Percentiles rank a stretch among this genome's conserved stretches.
These are phyloP conservation scores for Proctacanthus coquilletti DNA, from an alignment of 1,140 invertebrate genomes.

Conservation along the genomic window DNA sequence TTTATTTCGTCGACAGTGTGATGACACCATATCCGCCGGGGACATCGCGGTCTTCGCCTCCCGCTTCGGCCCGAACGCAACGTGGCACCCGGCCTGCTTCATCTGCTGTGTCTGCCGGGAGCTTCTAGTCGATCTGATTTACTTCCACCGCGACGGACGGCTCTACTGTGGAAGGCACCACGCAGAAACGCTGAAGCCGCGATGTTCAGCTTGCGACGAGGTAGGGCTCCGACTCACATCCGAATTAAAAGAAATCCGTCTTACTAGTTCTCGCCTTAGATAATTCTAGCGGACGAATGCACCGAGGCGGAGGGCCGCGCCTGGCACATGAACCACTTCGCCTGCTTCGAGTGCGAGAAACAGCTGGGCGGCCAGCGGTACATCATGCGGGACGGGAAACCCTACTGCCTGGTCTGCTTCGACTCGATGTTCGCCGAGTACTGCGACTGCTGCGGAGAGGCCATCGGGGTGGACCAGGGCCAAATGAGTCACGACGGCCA, in stretches of 20 bases:
- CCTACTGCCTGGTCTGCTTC: constrained; percentile 91
- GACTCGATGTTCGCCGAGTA: constrained; percentile 92
- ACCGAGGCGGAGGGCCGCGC: constrained; percentile 95
- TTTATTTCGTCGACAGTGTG: constrained; percentile 54
- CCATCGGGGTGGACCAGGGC: constrained; percentile 90
- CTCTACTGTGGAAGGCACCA: constrained; percentile 96
- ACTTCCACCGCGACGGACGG: constrained; percentile 76
- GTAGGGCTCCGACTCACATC: constrained; percentile 39
- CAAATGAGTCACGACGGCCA: constrained; percentile 96
- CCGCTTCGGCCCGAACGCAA: constrained; percentile 61
- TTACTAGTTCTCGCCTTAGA: too few relatives aligned
- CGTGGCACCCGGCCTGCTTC: constrained; percentile 92
- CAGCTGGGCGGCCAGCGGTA: constrained; percentile 93
- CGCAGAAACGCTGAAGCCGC: constrained; percentile 88
- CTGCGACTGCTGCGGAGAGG: constrained; percentile 91
- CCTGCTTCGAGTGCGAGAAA: constrained; percentile 85
- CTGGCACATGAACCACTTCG: constrained; percentile 99
- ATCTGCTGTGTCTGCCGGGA: constrained; percentile 80
- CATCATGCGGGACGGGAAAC: constrained; percentile 87
- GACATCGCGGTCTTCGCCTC: constrained; percentile 79
- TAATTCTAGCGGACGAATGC: constrained; percentile 95
- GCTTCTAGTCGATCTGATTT: constrained; percentile 92
- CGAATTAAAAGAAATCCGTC: too few relatives aligned
- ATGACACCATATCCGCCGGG: constrained; percentile 60
- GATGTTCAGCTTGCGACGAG: constrained; percentile 95